phyloP scores from a whole-genome alignment of 2,797 vertebrate species.

The Microhierax caerulescens region DNA sequence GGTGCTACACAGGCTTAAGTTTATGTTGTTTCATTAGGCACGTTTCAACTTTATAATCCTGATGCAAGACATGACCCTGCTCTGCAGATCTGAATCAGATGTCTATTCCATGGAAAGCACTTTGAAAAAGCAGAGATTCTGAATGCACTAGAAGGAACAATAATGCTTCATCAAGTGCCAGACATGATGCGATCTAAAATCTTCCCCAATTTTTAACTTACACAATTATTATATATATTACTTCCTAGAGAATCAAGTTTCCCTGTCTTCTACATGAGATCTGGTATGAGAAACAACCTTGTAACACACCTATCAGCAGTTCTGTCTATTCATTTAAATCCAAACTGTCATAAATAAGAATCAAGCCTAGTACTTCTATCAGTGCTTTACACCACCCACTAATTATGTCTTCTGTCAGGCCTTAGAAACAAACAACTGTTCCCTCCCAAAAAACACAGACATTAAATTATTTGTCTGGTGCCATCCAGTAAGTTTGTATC shows the following conservation, averaged over 20 bases:
- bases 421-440: background rate
- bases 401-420: background rate
- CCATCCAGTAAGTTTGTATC: background rate
- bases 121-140: background rate
- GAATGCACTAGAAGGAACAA: background rate
- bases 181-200: background rate
- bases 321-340: background rate
- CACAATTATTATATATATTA: background rate
- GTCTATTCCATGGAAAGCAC: background rate
- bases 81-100: background rate
- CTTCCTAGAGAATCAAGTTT: background rate
- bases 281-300: background rate
- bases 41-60: background rate
- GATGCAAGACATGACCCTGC: background rate
- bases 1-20: background rate
- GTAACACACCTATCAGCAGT: background rate
- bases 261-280: background rate
- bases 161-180: background rate
- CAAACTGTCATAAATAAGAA: background rate
- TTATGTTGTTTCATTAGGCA: background rate
- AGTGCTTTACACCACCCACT: background rate
- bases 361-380: background rate
- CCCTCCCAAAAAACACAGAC: background rate
- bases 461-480: background rate
- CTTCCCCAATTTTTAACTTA: background rate